Percentiles rank a stretch among this genome's conserved stretches.
These are phyloP conservation scores for Tetranychus piercei DNA, from an alignment of 2,888 invertebrate species.

Conservation along the genomic window DNA sequence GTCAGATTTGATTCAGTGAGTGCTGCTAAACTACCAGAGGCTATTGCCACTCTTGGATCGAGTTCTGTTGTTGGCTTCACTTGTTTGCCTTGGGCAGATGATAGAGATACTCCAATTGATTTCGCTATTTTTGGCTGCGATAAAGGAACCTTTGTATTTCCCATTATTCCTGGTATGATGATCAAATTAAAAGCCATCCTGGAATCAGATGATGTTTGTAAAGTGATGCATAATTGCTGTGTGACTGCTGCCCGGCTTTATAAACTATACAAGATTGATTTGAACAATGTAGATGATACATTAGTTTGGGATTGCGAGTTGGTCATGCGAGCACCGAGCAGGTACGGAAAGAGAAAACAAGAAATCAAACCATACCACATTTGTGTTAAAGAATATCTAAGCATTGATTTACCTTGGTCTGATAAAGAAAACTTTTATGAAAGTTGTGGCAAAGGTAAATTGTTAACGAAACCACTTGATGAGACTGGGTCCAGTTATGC, in stretches of 20 bases:
- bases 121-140: neutral
- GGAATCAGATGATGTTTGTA: neutral
- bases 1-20: neutral
- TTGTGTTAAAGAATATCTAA: neutral
- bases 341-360: neutral
- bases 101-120: neutral
- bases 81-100: neutral
- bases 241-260: neutral
- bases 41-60: neutral
- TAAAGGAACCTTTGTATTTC: neutral
- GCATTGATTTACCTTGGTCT: neutral
- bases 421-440: neutral
- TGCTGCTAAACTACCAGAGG: neutral
- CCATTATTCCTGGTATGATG: neutral
- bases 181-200: neutral
- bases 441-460: neutral
- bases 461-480: neutral
- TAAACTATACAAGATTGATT: neutral
- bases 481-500: neutral
- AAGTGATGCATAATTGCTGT: neutral
- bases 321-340: neutral
- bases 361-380: neutral
- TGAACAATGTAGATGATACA: neutral
- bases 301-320: neutral
- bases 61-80: neutral